Evolutionary conservation across 2,888 invertebrate genomes (phyloP), one percentile per base, ranked within the genome.

Genomic region (Cheilosia urbana): DNA sequence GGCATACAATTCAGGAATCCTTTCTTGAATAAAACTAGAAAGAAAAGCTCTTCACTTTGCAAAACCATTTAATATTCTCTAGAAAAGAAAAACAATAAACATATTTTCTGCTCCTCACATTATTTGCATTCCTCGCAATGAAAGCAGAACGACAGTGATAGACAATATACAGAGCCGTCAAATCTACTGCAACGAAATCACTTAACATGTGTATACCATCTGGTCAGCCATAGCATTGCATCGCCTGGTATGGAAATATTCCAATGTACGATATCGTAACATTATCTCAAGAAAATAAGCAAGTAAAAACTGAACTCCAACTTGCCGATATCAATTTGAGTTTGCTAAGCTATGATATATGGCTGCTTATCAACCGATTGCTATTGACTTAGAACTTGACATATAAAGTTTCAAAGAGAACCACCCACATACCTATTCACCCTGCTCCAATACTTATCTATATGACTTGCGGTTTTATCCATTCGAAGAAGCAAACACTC

Each of bases 331-430:
- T 47, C 19, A 71, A 65, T 53, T 53, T 65, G 27, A 24, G 51
- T 79, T 42, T 60, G 66, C 51, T 66, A 53, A 66, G 51, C 57
- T 60, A 53, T 66, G 37, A 53, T 51, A 53, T 51, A 66, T 75
- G 57, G 57, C 47, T 24, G n/a, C 65, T 65, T 73, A 71, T 79
- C 58, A 66, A 65, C 19, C 53, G 42, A 53, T 45, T 66, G 15
- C 24, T 80, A 60, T 73, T 80, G 79, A 80, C 73, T 66, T 65
- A 80, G 47, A 80, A 73, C 79, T 80, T 66, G 60, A 71, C 21
- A 79, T 65, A 21, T n/a, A n/a, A 1, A 58, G 17, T 17, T 49
- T 27, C 27, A 27, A 15, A 66, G 0, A 7, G 51, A 53, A 51
- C 13, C 34, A 53, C 60, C n/a, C 34, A 37, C 30, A 51, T n/a